Base-by-base conservation (phyloP, 2,113 vertebrate species). In the Chaetorhynchus papuensis region DNA sequence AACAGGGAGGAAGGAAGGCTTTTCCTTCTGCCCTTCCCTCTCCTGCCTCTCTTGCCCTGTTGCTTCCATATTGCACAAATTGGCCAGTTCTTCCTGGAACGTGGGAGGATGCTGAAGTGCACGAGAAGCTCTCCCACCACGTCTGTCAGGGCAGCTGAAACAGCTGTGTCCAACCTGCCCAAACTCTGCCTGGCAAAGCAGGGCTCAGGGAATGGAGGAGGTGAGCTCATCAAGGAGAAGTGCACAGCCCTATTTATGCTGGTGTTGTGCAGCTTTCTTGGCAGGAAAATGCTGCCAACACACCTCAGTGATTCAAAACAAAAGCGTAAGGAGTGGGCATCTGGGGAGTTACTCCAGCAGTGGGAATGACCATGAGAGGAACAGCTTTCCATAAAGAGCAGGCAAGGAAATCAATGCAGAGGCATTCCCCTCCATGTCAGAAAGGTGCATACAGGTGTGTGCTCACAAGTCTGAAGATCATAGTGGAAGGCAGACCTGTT, bases 391-490 rank as follows among this genome's bases (percentile, higher is more conserved):
- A 28, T 31, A 30, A 77, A 42, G 47, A 57, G 12, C 1, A 2
- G 19, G 4, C 72, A 57, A 65, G 39, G 60, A 82, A 47, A 60
- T 37, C 44, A 35, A 70, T 8, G 5, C 17, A 28, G 21, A 47
- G 18, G 10, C 1, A 0, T 56, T 81, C 9, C 15, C 3, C 5
- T 83, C 18, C 0, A 0, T 18, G 9, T 42, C 6, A 12, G 39
- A 42, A 18, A 21, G 61, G 19, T 33, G 5, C 5, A 1, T 57
- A 3, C 17, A 45, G 42, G 26, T 17, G 35, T 52, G 50, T 54
- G 53, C 27, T 79, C 8, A 18, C 13, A 39, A 70, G 49, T 31
- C 33, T 80, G 50, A 59, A 64, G 41, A 12, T 53, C 2, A 2
- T 15, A 30, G 50, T 53, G 65, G 28, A 65, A 82, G 24, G 45